A percentile compares a stretch with the other conserved stretches of the same genome.
Conservation (phyloP, 2,888 invertebrate genomes). For the Ditylenchus weischeri region DNA sequence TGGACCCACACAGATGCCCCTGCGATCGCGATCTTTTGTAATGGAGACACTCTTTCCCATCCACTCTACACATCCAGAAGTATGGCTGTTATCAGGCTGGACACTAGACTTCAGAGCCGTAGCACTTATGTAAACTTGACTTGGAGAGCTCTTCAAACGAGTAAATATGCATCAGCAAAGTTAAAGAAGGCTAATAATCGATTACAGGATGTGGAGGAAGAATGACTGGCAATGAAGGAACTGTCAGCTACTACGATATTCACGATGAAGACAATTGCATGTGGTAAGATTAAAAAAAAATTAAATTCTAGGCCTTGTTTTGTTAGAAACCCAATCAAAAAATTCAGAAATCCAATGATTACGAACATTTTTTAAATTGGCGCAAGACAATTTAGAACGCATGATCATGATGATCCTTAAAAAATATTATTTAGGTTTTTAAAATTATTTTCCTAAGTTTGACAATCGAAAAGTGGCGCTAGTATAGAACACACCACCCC, state of each 20-base stretch:
- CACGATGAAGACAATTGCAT: conserved; percentile 27
- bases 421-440: too few relatives aligned
- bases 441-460: too few relatives aligned
- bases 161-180: conserved; percentile 1
- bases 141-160: conserved; percentile 27
- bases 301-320: too few relatives aligned
- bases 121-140: conserved; percentile 21
- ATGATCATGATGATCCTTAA: too few relatives aligned
- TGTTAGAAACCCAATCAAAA: too few relatives aligned
- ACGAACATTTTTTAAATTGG: too few relatives aligned
- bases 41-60: conserved; percentile 20
- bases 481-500: too few relatives aligned
- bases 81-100: conserved; percentile 19
- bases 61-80: conserved; percentile 27
- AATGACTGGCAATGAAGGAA: conserved; percentile 25
- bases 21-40: conserved; percentile 32
- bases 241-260: conserved; percentile 28
- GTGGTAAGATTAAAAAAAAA: conserved; percentile 25
- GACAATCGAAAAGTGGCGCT: too few relatives aligned
- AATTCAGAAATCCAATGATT: too few relatives aligned
- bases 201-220: conserved; percentile 33
- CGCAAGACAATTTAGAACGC: too few relatives aligned
- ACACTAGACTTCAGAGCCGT: conserved; percentile 15
- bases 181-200: neutral
- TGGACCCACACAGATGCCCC: conserved; percentile 21